Percentiles rank a stretch among this genome's conserved stretches.
Conservation (phyloP, 2,113 vertebrate species). For the Dicerorhinus sumatrensis region DNA sequence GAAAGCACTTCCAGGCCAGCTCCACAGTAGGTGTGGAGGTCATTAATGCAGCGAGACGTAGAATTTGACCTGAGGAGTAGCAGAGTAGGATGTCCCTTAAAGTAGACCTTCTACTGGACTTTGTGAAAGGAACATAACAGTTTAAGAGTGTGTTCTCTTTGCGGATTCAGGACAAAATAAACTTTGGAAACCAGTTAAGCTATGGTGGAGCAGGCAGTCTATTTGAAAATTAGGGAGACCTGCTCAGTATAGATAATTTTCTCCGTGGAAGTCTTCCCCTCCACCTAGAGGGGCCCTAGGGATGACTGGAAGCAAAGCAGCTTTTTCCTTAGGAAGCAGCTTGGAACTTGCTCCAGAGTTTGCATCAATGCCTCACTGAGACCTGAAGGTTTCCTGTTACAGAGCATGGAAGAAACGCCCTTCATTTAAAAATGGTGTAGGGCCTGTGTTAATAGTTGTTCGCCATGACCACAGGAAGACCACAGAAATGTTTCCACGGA, state of each 20-base stretch:
- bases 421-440: no score
- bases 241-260: accelerated
- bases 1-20: no score
- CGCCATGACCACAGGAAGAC: not conserved
- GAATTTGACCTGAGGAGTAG: no score
- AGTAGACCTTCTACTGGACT: not conserved
- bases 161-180: not conserved
- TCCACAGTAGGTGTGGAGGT: no score
- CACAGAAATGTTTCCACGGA: not conserved
- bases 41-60: no score
- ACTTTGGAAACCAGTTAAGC: not conserved
- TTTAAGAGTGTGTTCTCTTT: not conserved
- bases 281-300: accelerated
- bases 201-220: not conserved
- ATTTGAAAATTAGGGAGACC: not conserved
- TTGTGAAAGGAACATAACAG: not conserved
- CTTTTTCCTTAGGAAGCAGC: not conserved
- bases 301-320: not conserved
- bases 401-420: not conserved
- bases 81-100: not conserved
- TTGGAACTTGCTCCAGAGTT: not conserved
- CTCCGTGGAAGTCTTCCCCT: not conserved
- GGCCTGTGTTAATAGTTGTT: no score
- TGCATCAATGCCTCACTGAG: not conserved
- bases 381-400: no score